phyloP scores from a whole-genome alignment of 2,888 invertebrate genomes.

The Quadroppia sp. region DNA sequence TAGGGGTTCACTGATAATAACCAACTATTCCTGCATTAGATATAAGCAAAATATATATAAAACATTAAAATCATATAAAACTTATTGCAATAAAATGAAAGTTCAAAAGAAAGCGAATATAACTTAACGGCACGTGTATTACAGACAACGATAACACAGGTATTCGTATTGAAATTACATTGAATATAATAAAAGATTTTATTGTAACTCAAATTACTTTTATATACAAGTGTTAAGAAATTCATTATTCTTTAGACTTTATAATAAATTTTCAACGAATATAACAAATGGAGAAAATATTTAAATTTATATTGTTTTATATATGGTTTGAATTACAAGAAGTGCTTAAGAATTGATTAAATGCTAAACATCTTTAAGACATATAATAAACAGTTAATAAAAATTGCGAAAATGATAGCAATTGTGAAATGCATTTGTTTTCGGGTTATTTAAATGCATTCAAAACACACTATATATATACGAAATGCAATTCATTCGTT shows the following conservation, averaged over 20 bases:
- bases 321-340: too few species aligned
- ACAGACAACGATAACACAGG: background rate
- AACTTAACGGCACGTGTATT: background rate
- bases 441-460: background rate
- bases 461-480: background rate
- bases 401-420: background rate
- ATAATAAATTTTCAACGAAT: too few species aligned
- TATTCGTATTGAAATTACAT: background rate
- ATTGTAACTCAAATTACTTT: background rate
- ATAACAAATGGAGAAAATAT: too few species aligned
- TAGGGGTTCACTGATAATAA: background rate
- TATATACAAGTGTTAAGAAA: background rate
- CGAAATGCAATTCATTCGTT: background rate
- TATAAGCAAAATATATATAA: background rate
- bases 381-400: background rate
- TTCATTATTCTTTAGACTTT: too few species aligned
- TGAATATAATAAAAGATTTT: background rate
- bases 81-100: background rate
- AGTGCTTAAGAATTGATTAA: background rate
- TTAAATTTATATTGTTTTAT: too few species aligned
- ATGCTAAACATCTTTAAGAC: background rate
- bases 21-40: background rate
- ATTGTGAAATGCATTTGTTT: background rate
- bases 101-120: background rate
- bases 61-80: background rate